phyloP scores from a whole-genome alignment of 92 coral and sea anemone species.

The Epizoanthus ramosus region DNA sequence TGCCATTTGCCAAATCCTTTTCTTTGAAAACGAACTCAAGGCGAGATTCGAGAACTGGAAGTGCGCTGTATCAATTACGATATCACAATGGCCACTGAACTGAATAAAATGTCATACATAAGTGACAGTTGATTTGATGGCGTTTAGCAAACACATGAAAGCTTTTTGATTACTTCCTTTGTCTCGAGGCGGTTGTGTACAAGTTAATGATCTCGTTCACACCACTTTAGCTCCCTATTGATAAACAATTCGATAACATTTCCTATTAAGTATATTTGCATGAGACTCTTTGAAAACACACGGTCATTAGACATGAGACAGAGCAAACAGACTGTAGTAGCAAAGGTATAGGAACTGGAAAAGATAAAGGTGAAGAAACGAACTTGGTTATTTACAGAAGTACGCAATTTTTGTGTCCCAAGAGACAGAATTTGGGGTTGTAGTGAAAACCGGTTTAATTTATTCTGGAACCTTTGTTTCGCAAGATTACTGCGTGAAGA shows the following conservation, averaged over 20 bases:
- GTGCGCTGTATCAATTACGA: too few species aligned
- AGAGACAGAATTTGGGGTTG: neutral
- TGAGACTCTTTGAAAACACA: neutral
- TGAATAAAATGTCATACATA: too few species aligned
- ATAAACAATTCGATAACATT: neutral
- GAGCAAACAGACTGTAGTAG: neutral
- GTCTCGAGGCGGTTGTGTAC: neutral
- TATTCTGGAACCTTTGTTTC: slow-evolving; percentile 31
- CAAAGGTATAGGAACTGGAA: neutral
- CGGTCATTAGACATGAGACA: neutral
- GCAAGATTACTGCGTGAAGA: neutral
- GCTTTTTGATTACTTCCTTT: neutral
- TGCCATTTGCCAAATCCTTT: too few species aligned
- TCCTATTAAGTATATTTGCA: slow-evolving; percentile 2
- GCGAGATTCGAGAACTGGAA: too few species aligned
- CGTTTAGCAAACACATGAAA: neutral
- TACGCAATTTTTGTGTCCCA: neutral
- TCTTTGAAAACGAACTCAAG: too few species aligned
- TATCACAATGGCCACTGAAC: too few species aligned
- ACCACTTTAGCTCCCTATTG: neutral
- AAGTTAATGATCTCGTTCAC: slow-evolving; percentile 1
- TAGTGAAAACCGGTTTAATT: slow-evolving; percentile 15
- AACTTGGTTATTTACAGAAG: neutral
- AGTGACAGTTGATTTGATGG: too few species aligned
- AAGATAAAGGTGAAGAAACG: neutral